A percentile compares a stretch with the other conserved stretches of the same genome.
These are phyloP conservation scores for Listrodromus nycthemerus DNA, from an alignment of 2,888 invertebrate genomes.

Conservation along the genomic window DNA sequence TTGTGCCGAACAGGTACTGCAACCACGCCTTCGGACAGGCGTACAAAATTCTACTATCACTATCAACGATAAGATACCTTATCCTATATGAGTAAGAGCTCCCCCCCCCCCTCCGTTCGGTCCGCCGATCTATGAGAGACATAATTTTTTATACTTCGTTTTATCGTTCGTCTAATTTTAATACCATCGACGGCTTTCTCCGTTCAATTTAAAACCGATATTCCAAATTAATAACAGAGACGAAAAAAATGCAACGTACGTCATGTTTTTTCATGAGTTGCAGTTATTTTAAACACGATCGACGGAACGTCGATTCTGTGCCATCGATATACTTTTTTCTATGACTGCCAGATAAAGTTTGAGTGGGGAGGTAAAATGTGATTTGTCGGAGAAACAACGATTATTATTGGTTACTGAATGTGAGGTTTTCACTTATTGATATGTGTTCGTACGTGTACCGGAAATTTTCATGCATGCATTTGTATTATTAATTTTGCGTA, in stretches of 20 bases:
- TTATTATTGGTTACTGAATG: too few species aligned
- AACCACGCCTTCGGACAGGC: slow-evolving; percentile 80
- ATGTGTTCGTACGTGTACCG: too few species aligned
- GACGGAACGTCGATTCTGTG: slow-evolving; percentile 6
- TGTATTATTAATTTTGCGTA: too few species aligned
- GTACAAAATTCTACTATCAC: slow-evolving; percentile 79
- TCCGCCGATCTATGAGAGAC: slow-evolving; percentile 42
- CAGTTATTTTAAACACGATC: neutral
- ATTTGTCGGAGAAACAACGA: neutral
- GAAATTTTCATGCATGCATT: too few species aligned
- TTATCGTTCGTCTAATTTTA: slow-evolving; percentile 29
- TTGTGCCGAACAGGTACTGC: slow-evolving; percentile 58
- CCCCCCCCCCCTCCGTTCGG: slow-evolving; percentile 68
- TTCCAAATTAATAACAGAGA: neutral
- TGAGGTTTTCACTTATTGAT: too few species aligned
- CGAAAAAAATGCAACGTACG: neutral
- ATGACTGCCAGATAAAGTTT: neutral
- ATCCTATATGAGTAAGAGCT: slow-evolving; percentile 78
- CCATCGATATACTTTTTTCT: slow-evolving; percentile 16
- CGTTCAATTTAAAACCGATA: neutral
- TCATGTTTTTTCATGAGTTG: neutral
- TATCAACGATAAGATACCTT: slow-evolving; percentile 82
- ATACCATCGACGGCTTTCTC: slow-evolving; percentile 7
- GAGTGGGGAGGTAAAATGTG: neutral
- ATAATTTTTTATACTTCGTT: slow-evolving; percentile 44